Percentiles rank a stretch among this genome's conserved stretches.
These are phyloP conservation scores for Drosophila guanche DNA, from an alignment of 1,140 invertebrate species.

Conservation along the genomic window DNA sequence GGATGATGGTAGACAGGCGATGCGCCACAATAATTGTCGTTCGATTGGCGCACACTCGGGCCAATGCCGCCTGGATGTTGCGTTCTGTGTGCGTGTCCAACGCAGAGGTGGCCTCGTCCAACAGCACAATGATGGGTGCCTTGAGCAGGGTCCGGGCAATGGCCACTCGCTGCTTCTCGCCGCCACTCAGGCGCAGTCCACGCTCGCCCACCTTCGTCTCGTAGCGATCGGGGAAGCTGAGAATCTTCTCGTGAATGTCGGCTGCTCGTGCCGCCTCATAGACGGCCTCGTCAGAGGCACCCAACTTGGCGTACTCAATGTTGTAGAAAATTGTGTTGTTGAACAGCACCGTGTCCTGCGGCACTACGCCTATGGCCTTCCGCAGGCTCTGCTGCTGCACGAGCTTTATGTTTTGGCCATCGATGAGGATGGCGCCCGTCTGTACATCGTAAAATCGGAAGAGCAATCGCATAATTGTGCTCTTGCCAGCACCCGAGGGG, in stretches of 20 bases:
- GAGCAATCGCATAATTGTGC: constrained; percentile 95
- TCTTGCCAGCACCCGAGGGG: constrained; percentile 93
- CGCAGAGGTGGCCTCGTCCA: constrained; percentile 96
- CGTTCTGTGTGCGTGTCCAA: constrained; percentile 93
- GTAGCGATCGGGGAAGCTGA: constrained; percentile 94
- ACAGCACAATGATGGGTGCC: constrained; percentile 91
- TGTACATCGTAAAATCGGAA: constrained; percentile 98
- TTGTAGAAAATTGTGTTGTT: constrained; percentile 98
- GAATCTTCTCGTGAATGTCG: constrained; percentile 96
- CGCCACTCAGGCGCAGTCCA: constrained; percentile 92
- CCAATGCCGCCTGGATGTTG: constrained; percentile 92
- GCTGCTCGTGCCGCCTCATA: constrained; percentile 94
- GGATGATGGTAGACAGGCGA: constrained; percentile 95
- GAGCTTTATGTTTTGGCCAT: constrained; percentile 89
- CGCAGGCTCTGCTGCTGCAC: constrained; percentile 89
- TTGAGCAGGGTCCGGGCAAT: constrained; percentile 95
- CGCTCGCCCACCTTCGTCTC: constrained; percentile 93
- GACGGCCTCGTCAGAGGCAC: constrained; percentile 91
- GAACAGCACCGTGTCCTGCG: constrained; percentile 98
- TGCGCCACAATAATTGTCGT: constrained; percentile 97
- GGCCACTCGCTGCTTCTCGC: constrained; percentile 97
- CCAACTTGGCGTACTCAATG: constrained; percentile 95
- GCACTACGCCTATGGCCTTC: constrained; percentile 92
- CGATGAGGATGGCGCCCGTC: constrained; percentile 92
- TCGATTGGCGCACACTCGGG: constrained; percentile 90